These are phyloP conservation scores for Microctonus hyperodae DNA, from an alignment of 2,888 invertebrate genomes.

Conservation along the genomic window DNA sequence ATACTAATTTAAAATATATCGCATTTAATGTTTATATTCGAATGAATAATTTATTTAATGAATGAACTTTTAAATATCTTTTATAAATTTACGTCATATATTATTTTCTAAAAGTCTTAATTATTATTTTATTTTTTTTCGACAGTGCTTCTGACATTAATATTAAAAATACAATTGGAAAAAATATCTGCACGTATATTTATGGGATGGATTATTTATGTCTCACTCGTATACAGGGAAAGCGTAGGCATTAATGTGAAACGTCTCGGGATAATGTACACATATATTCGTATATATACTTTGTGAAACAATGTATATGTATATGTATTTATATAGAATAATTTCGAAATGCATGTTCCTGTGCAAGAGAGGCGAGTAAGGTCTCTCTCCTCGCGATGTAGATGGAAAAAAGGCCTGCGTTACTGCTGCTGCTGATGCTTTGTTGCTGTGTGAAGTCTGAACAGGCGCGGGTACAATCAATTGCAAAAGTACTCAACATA, in stretches of 20 bases:
- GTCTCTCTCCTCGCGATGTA: conserved; percentile 10
- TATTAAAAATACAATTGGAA: too few species aligned
- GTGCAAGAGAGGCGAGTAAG: conserved; percentile 12
- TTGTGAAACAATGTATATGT: too few species aligned
- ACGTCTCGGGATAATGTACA: neutral
- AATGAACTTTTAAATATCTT: too few species aligned
- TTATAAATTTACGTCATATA: too few species aligned
- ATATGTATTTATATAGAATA: conserved; percentile 1
- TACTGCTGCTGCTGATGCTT: neutral
- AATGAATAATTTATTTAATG: too few species aligned
- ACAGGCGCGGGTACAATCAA: conserved; percentile 15
- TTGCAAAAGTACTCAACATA: conserved; percentile 19
- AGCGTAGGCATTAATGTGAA: neutral
- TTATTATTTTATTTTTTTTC: too few species aligned
- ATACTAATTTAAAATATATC: too few species aligned
- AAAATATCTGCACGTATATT: neutral
- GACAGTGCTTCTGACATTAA: too few species aligned
- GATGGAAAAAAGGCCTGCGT: conserved; percentile 23
- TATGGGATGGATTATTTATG: neutral
- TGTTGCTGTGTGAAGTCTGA: conserved; percentile 20
- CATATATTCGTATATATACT: too few species aligned
- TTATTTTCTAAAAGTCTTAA: too few species aligned
- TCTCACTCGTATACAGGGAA: neutral
- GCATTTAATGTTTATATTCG: too few species aligned
- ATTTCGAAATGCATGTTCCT: conserved; percentile 13